Base-by-base conservation (phyloP, 2,113 vertebrate genomes). In the Glaucidium brasilianum region DNA sequence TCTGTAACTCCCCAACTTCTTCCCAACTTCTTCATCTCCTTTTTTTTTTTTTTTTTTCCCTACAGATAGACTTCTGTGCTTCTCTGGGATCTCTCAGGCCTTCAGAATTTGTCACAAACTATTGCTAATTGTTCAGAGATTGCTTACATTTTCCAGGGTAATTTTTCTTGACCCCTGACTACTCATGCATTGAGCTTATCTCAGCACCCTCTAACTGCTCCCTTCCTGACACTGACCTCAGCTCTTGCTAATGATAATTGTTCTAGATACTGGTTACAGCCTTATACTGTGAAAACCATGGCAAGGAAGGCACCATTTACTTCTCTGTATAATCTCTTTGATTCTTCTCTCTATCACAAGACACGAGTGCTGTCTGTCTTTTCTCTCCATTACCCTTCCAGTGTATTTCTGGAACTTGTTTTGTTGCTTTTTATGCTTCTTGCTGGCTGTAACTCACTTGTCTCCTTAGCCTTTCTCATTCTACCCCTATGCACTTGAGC, bases 331-430 rank as follows among this genome's bases (percentile, higher is more conserved):
- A 27, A 45, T 22, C n/a, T 13, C 41, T 92, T 82, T 35, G 6
- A n/a, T 66, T 25, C 43, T 62, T 53, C 10, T 66, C 56, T 68
- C 56, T 13, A 4, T 49, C 63, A 62, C 35, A 43, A 69, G 34
- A 45, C 34, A 25, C 0, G 0, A 58, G 20, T 53, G 39, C n/a
- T 2, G 2, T 18, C 37, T 58, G 34, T 63, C 19, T 78, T 83
- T 63, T 47, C 15, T 34, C 55, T 86, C 88, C 47, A 3, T 55
- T 62, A 66, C 37, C 35, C 55, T 68, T 72, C 29, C 39, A 83
- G 41, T 35, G 16, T 52, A 49, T 81, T 93, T 84, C 49, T 85
- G 62, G n/a, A 91, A 34, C 11, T 63, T 59, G 12, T 59, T 77
- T 23, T 43, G 26, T 56, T 95, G 53, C 12, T 62, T 83, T 90